Evolutionary conservation across 2,797 vertebrate species (phyloP).

Genomic region (Amazona finschi): DNA sequence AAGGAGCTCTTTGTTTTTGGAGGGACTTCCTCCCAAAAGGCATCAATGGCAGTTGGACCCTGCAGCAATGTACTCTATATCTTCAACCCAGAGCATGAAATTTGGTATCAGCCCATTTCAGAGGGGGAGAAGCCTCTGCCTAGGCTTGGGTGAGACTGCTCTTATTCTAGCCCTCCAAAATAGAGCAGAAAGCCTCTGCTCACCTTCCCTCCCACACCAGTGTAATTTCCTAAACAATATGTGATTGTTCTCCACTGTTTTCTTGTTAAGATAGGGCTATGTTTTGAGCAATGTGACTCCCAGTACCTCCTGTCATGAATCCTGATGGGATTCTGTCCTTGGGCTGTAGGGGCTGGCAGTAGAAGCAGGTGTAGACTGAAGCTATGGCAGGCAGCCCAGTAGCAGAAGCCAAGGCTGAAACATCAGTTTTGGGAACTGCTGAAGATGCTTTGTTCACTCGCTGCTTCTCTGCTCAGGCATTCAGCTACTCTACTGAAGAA

Average conservation of each 20-base stretch:
- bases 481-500: slow-evolving; percentile 83
- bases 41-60: slow-evolving; percentile 58
- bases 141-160: slow-evolving; percentile 83
- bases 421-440: background rate
- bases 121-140: slow-evolving; percentile 86
- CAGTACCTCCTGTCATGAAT: background rate
- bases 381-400: background rate
- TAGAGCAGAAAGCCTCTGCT: slow-evolving; percentile 73
- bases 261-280: background rate
- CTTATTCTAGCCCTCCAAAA: background rate
- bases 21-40: slow-evolving; percentile 75
- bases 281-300: background rate
- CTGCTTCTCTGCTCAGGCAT: slow-evolving; percentile 75
- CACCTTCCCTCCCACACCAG: background rate
- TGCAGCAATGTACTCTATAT: slow-evolving; percentile 88
- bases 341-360: background rate
- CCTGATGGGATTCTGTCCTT: background rate
- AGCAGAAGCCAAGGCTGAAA: background rate
- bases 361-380: background rate
- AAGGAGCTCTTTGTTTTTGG: slow-evolving; percentile 91
- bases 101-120: slow-evolving; percentile 92
- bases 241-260: slow-evolving; percentile 71
- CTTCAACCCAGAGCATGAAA: slow-evolving; percentile 88
- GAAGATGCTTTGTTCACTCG: background rate
- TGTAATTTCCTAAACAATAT: background rate